Percentiles rank a stretch among this genome's conserved stretches.
Conservation (phyloP, 1,140 invertebrate species). For the Penaeus japonicus region DNA sequence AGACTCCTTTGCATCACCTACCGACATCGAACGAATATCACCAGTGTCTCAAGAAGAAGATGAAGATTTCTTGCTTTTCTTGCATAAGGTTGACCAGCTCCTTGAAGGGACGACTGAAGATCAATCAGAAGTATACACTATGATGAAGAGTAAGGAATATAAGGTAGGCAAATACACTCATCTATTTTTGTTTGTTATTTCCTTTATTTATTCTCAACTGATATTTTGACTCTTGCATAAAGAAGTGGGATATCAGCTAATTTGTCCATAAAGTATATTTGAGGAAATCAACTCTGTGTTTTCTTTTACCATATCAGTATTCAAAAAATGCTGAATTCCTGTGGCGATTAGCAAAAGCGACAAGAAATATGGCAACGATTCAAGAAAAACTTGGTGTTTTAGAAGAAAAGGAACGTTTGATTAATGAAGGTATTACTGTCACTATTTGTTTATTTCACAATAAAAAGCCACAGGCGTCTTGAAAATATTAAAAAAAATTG, state of each 20-base stretch:
- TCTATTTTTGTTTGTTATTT: too few relatives aligned
- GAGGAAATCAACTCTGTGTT: not conserved
- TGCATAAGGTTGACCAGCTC: constrained; percentile 30
- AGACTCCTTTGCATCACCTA: not conserved
- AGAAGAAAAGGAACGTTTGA: constrained; percentile 68
- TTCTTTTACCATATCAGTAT: constrained; percentile 15
- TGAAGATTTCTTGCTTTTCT: not conserved
- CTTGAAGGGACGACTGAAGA: constrained; percentile 25
- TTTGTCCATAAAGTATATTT: too few relatives aligned
- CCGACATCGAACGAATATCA: not conserved
- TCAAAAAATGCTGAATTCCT: constrained; percentile 66
- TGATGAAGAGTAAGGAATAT: constrained; percentile 19
- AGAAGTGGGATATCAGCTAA: too few relatives aligned
- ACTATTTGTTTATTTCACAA: constrained; percentile 41
- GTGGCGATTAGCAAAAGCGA: constrained; percentile 76
- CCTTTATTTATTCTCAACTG: too few relatives aligned
- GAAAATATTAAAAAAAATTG: not conserved
- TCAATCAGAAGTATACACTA: constrained; percentile 23
- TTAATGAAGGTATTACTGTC: constrained; percentile 66
- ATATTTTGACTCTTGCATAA: too few relatives aligned
- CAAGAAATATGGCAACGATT: constrained; percentile 68
- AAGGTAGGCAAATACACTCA: not conserved
- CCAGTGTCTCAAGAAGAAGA: not conserved
- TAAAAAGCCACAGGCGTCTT: not conserved
- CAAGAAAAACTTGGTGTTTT: constrained; percentile 65